Evolutionary conservation across 2,888 invertebrate genomes (phyloP), one percentile per base, ranked within the genome.

Genomic region (Anarsia innoxiella): DNA sequence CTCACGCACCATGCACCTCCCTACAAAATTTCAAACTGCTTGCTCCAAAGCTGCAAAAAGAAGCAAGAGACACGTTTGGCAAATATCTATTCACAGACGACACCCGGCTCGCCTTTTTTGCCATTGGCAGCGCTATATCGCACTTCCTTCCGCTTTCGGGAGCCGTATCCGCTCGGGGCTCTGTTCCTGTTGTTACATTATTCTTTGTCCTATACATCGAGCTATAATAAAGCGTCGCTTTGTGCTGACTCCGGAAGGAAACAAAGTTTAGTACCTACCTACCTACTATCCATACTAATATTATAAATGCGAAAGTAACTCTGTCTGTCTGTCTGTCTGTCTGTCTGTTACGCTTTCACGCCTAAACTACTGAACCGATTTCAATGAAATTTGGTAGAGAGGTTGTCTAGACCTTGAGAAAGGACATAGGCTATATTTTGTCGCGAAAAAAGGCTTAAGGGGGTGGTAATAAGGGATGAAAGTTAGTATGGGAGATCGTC

Each of bases 51-150:
- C 80, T 73, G 76, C 75, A 49, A 66, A 76, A 67, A 60, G 54
- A 47, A 59, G 55, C 52, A 45, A 48, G 59, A 67, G 70, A 68
- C 82, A 82, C 79, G 80, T 71, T 67, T 73, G 63, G 73, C 75
- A 56, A 75, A 76, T 61, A 53, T 65, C 62, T 67, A 68, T 72
- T 71, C 69, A n/a, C n/a, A 68, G 49, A 40, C 48, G 39, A 55
- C 61, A 66, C 62, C 66, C 63, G 64, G 59, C n/a, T 56, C 46
- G 48, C 51, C 53, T 8, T 63, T 59, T 69, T 70, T 54, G 51
- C 52, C 49, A 48, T 16, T 31, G 15, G 58, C 60, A 66, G 59
- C 61, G 56, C 59, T 64, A 61, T 61, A 67, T 67, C 66, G 65
- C 59, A 56, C 65, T 78, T 73, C 74, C 73, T 56, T 66, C 36